Base-by-base conservation (phyloP, 2,113 vertebrate genomes). In the Strix aluco region DNA sequence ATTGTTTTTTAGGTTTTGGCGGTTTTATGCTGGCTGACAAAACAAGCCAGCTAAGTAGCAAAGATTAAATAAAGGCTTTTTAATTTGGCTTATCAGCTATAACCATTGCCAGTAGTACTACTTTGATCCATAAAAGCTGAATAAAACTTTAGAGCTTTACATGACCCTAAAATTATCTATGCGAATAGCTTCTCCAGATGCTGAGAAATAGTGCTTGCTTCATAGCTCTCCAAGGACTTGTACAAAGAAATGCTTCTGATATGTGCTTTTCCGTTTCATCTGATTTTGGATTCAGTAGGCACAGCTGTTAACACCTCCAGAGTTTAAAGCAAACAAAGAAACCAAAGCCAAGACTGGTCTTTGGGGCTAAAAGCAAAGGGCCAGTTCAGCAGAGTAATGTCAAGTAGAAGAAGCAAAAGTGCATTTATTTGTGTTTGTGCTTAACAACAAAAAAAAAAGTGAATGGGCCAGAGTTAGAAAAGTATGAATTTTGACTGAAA, bases 21-120 rank as follows among this genome's bases (percentile, higher is more conserved):
- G 4, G 1, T 34, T 94, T 94, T 92, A 86, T 1, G 7, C 3
- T 58, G 54, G 9, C 34, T 73, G 32, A 51, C 5, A 67, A 83
- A 91, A 74, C 19, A 51, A 92, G 27, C 19, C 22, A 86, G 61
- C 12, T 52, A 63, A 79, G 26, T 26, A 78, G 23, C 36, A 73
- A 88, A 77, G 71, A 81, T 90, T 83, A 92, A 88, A 92, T 49
- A 55, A 81, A 94, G 47, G 10, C 66, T 89, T 79, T 84, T 54
- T 42, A 57, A 89, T 77, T 54, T 65, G 54, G 20, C 16, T 85
- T 94, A 86, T 73, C n/a, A 66, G 22, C 22, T 14, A 54, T 44
- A 58, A 90, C 46, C 44, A 32, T 29, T 91, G 47, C n/a, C 32
- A 84, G 25, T 32, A 87, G 42, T 32, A 42, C 0, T 6, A 46